Evolutionary conservation across 2,888 invertebrate genomes (phyloP), one percentile per base, ranked within the genome.

Genomic region (Thysanoteuthis rhombus): DNA sequence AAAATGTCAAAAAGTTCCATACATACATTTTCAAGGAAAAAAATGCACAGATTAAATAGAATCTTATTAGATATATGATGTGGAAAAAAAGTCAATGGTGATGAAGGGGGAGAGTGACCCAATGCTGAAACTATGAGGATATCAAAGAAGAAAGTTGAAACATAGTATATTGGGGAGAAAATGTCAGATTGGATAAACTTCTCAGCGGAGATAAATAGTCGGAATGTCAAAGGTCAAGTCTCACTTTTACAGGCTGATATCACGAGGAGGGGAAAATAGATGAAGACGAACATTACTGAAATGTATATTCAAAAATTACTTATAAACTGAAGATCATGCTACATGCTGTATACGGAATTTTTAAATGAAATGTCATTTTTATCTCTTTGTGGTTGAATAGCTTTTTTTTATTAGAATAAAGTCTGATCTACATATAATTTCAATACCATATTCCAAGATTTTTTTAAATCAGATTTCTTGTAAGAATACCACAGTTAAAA

Each of bases 91-190:
- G 8, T n/a, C 10, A 32, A 75, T 8, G n/a, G 10, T n/a, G 1
- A n/a, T n/a, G 32, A n/a, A n/a, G 16, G 10, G n/a, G 12, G 12
- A 3, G n/a, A 22, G 16, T 16, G n/a, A 22, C 22, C 0, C 0
- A 12, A n/a, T n/a, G n/a, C n/a, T 75, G n/a, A 52, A 52, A 52
- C 22, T 25, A 25, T 1, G 22, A 12, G 16, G 75, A 75, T 75
- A n/a, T 75, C 10, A n/a, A 75, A 75, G 10, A 2, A 75, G n/a
- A 75, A 75, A 58, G 32, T 0, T n/a, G 10, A 75, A 75, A 75
- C 16, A n/a, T 75, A n/a, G 6, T 75, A 10, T 75, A n/a, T 75
- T 75, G 32, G 58, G 75, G n/a, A 75, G 75, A 75, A 75, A 75
- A 75, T 75, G n/a, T 75, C 75, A 75, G n/a, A 75, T n/a, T 75